Evolutionary conservation across 2,797 vertebrate genomes (phyloP).

Genomic region (Falco novaeseelandiae): DNA sequence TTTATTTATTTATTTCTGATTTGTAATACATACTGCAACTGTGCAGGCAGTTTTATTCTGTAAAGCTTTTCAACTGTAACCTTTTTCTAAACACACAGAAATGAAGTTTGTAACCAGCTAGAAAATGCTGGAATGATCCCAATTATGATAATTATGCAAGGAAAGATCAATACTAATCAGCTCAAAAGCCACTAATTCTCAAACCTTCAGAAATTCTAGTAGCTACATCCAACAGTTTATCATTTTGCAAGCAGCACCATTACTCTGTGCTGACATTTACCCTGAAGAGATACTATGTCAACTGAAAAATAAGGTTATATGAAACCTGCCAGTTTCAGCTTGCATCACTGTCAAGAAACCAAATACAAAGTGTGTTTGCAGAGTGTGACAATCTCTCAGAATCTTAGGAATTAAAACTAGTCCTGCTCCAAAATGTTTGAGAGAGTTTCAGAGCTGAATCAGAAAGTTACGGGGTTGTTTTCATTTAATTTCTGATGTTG

Average conservation of each 20-base stretch:
- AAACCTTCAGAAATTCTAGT: background rate
- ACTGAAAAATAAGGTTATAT: background rate
- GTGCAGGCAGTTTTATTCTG: background rate
- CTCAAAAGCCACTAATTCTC: background rate
- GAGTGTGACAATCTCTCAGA: background rate
- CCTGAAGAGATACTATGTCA: background rate
- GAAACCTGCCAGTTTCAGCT: background rate
- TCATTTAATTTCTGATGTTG: background rate
- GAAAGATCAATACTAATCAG: conserved; percentile 8
- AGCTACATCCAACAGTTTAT: background rate
- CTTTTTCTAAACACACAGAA: background rate
- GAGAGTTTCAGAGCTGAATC: background rate
- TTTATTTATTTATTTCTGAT: background rate
- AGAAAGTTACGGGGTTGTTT: background rate
- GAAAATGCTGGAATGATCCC: background rate
- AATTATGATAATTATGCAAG: background rate
- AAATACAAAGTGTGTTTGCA: background rate
- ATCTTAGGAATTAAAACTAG: background rate
- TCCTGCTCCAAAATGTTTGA: background rate
- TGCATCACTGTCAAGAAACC: background rate
- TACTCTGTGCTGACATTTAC: background rate
- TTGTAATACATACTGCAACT: background rate
- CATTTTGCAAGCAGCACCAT: background rate
- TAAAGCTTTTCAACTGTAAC: background rate
- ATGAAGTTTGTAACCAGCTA: background rate